Conservation (phyloP, 2,888 invertebrate genomes). For the Campopleginae sp. region DNA sequence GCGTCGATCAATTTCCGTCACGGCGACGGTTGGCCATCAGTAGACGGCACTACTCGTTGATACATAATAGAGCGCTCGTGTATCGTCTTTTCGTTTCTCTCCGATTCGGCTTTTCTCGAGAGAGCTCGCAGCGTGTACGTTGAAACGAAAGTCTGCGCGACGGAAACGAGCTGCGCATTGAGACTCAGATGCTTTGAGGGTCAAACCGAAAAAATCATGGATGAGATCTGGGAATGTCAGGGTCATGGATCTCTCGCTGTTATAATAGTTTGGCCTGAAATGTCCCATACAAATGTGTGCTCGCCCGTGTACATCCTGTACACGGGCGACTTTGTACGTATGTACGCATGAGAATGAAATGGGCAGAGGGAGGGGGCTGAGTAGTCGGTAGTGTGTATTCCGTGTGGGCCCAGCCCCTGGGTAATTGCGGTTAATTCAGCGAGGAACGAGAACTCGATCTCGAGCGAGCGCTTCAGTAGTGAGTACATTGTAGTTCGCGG, state of each 20-base stretch:
- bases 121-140: not conserved
- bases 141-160: not conserved
- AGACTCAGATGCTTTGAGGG: not conserved
- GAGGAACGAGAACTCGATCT: constrained; percentile 62
- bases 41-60: too few species aligned
- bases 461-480: not conserved
- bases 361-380: not conserved
- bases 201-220: not conserved
- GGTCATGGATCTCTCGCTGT: not conserved
- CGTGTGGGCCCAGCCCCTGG: constrained; percentile 66
- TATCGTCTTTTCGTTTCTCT: too few species aligned
- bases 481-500: constrained; percentile 37
- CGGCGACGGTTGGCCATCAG: too few species aligned
- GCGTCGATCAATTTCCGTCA: too few species aligned
- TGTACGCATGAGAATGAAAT: not conserved
- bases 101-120: too few species aligned
- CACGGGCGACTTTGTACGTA: too few species aligned
- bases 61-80: too few species aligned
- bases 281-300: not conserved
- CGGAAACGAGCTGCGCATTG: not conserved
- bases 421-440: constrained; percentile 82
- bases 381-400: constrained; percentile 34
- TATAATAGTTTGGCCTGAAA: not conserved
- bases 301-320: constrained; percentile 20
- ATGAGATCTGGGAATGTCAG: not conserved